Conservation (phyloP, 2,888 invertebrate species). For the Timema podura region DNA sequence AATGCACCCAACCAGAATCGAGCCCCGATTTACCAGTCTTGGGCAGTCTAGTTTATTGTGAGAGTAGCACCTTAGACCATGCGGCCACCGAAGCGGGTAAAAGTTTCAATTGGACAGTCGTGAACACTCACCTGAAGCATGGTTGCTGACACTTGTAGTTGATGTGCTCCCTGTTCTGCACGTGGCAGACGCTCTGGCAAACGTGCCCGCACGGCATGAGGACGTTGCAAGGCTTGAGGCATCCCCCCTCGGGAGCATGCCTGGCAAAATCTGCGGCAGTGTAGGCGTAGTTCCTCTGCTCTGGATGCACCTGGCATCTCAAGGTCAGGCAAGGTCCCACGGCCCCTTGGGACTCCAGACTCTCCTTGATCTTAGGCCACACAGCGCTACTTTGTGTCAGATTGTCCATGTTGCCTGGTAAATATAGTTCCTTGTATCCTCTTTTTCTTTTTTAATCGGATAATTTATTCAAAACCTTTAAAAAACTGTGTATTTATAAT, state of each 20-base stretch:
- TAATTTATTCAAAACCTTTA: too few species aligned
- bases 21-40: too few species aligned
- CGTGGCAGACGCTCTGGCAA: constrained; percentile 43
- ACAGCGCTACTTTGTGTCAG: constrained; percentile 51
- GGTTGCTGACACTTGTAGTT: constrained; percentile 36
- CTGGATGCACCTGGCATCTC: constrained; percentile 51
- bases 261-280: constrained; percentile 29
- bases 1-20: too few species aligned
- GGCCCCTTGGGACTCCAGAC: constrained; percentile 49
- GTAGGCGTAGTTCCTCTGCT: constrained; percentile 33
- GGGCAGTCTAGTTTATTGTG: too few species aligned
- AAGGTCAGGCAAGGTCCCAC: constrained; percentile 52
- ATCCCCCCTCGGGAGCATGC: constrained; percentile 40
- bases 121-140: constrained; percentile 27
- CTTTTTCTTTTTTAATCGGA: too few species aligned
- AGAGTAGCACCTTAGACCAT: too few species aligned
- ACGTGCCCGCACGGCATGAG: constrained; percentile 45
- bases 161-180: constrained; percentile 39
- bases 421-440: background rate
- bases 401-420: constrained; percentile 61
- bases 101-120: too few species aligned
- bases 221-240: constrained; percentile 40
- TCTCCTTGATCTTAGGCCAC: constrained; percentile 55
- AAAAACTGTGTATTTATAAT: too few species aligned
- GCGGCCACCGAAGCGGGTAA: too few species aligned